Evolutionary conservation across 2,888 invertebrate genomes (phyloP), one percentile per base, ranked within the genome.

Genomic region (Nymphalis urticae): DNA sequence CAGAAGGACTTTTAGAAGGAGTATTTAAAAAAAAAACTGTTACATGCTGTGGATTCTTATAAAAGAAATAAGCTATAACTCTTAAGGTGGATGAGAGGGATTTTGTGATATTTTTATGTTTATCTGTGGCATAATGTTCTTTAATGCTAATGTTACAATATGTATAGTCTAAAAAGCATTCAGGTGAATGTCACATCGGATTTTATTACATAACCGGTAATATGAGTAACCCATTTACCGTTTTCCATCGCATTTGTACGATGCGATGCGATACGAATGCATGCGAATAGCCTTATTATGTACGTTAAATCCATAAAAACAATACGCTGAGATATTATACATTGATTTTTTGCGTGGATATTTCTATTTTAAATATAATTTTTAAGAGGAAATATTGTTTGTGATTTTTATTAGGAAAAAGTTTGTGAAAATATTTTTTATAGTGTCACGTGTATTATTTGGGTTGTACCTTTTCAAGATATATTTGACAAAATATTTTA

Each of bases 211-310:
- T 66, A 64, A 62, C 53, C 48, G 36, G 66, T 72, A 70, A 68
- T 71, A 69, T 69, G 61, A 66, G 68, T 56, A 64, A 64, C 60
- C 61, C 66, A 42, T 48, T 67, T 56, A 61, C 66, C 42, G 48
- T 42, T 54, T 68, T 48, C 66, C 66, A 70, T 72, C 69, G 66
- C 19, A 68, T 68, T 71, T 67, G 68, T 64, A 48, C 64, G 62
- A 63, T 56, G 62, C 42, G 47, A 56, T 47, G 48, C 54, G 47
- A 59, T 56, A 36, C 51, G 69, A 68, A 72, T 70, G 72, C 68
- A 72, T 72, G 62, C 64, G 68, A 73, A 73, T 72, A 32, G 53
- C 68, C 71, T 66, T 64, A 72, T 73, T 70, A 58, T 42, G 16
- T 56, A n/a, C n/a, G 42, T 58, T 68, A 58, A 51, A 63, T 42